Conservation (phyloP, 2,113 vertebrate species). For the Salminus brasiliensis region DNA sequence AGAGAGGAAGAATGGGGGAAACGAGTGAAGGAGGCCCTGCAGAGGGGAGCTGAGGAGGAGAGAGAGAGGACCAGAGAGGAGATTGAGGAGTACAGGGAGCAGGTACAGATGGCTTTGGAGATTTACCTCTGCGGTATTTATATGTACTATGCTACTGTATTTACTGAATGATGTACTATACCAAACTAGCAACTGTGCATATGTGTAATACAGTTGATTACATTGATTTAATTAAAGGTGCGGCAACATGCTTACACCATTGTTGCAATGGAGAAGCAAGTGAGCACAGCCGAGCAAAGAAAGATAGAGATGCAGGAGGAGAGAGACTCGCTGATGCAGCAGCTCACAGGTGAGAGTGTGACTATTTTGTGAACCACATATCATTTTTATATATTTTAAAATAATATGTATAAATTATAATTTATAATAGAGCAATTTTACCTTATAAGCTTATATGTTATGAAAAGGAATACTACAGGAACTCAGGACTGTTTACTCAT, state of each 20-base stretch:
- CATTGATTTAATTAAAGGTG: slow-evolving; percentile 46
- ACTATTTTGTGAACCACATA: not conserved
- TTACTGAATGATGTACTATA: too few species aligned
- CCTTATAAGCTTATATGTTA: too few species aligned
- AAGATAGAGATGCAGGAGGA: slow-evolving; percentile 37
- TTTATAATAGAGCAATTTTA: too few species aligned
- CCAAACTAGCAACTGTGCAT: too few species aligned
- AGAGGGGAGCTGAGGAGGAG: slow-evolving; percentile 54
- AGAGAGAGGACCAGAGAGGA: slow-evolving; percentile 60
- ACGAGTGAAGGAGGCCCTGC: slow-evolving; percentile 40
- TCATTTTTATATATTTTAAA: not conserved
- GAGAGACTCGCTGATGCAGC: slow-evolving; percentile 43
- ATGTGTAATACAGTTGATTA: too few species aligned
- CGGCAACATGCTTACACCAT: slow-evolving; percentile 81
- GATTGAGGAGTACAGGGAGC: slow-evolving; percentile 73
- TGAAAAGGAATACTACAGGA: too few species aligned
- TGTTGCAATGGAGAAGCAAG: slow-evolving; percentile 71
- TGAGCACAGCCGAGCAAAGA: slow-evolving; percentile 59
- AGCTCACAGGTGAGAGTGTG: slow-evolving; percentile 63
- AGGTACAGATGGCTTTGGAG: slow-evolving; percentile 47
- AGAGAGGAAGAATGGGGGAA: slow-evolving; percentile 55
- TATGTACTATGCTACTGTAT: too few species aligned
- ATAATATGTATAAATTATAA: not conserved
- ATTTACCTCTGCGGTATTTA: too few species aligned
- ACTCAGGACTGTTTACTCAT: too few species aligned